Evolutionary conservation across 2,797 vertebrate genomes (phyloP).

Genomic region (Leptoclinus maculatus): DNA sequence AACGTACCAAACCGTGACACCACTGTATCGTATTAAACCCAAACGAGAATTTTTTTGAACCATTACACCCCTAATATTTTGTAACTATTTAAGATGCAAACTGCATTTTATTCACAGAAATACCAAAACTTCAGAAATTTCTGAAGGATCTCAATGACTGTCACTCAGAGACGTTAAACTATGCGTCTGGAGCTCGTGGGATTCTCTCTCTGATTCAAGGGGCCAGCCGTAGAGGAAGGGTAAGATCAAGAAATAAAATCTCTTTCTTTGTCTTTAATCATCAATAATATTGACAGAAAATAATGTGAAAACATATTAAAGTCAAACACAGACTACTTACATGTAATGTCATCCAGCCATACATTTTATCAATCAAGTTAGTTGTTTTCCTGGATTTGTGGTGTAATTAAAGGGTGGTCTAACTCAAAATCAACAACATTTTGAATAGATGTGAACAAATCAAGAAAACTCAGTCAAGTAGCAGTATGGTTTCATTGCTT

Average conservation of each 20-base stretch:
- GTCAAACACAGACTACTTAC: neutral
- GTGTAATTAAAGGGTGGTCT: neutral
- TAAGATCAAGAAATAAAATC: neutral
- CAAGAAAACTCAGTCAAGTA: neutral
- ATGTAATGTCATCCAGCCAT: neutral
- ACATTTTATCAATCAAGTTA: neutral
- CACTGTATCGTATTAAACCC: too few relatives aligned
- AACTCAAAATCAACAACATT: neutral
- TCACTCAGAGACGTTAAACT: constrained; percentile 48
- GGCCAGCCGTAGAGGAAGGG: constrained; percentile 1
- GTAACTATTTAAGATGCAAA: neutral
- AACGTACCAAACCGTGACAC: too few relatives aligned
- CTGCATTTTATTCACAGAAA: constrained; percentile 53
- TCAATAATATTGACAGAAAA: neutral
- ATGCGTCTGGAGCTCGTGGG: constrained; percentile 58
- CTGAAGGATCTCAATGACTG: constrained; percentile 45
- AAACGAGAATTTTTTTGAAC: too few relatives aligned
- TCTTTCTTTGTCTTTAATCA: neutral
- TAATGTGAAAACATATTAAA: neutral
- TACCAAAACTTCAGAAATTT: constrained; percentile 44
- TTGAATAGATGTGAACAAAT: neutral
- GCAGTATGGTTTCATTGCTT: neutral
- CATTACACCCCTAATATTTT: too few relatives aligned
- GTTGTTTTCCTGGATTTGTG: neutral
- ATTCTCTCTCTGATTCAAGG: constrained; percentile 66